These are phyloP conservation scores for Branchinecta lindahli DNA, from an alignment of 1,140 invertebrate genomes.

Conservation along the genomic window DNA sequence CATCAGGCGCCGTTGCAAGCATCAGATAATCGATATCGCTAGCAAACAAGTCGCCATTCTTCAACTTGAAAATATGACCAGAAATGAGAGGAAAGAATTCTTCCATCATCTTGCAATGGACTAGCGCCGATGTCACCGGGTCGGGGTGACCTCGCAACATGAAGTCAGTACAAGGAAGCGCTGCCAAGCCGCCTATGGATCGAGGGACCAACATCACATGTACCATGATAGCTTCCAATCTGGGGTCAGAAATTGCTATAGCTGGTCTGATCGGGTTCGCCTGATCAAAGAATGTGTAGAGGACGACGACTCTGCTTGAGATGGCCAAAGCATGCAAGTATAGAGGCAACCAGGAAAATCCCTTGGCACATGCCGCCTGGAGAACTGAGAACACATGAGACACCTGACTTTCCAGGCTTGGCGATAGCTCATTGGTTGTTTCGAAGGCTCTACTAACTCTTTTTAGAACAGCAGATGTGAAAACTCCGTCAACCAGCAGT, in stretches of 20 bases:
- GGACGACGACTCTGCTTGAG: not conserved
- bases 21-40: not conserved
- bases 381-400: slow-evolving; percentile 1
- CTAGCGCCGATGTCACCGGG: not conserved
- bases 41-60: not conserved
- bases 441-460: not conserved
- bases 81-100: not conserved
- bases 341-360: not conserved
- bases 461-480: slow-evolving; percentile 1
- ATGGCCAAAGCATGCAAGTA: not conserved
- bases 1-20: not conserved
- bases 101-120: not conserved
- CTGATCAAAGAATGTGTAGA: not conserved
- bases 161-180: not conserved
- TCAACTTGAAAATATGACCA: not conserved
- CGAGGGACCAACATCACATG: not conserved
- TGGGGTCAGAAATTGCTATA: not conserved
- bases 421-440: not conserved
- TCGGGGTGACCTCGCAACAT: not conserved
- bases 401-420: not conserved
- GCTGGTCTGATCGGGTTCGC: not conserved
- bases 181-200: not conserved
- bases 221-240: not conserved
- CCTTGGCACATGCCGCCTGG: not conserved
- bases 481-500: not conserved